Evolutionary conservation across 1,140 invertebrate species (phyloP), one percentile per base, ranked within the genome.

Genomic region (Drosophila persimilis): DNA sequence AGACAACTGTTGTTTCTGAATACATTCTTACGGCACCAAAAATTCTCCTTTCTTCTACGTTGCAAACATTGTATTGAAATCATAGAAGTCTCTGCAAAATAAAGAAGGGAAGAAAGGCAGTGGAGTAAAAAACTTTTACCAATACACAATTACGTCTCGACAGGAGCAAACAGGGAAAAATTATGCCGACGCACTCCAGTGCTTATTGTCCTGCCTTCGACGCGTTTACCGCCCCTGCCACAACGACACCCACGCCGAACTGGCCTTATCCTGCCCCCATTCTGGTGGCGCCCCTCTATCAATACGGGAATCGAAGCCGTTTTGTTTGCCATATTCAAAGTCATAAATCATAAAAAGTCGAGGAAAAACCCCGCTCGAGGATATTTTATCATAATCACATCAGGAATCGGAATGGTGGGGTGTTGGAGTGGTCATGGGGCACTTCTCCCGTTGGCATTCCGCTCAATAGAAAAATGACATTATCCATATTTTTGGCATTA

Each of bases 371-470:
- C 75, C 65, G 88, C 88, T 90, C 71, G 74, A 90, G 88, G 83
- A 90, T 90, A 90, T 90, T 90, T 90, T 88, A 90, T 90, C 88
- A 90, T 90, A 90, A 90, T 88, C 83, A 84, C 89, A 90, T 90
- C 88, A 90, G 80, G 84, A 90, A 90, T 59, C 72, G 62, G 26
- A 35, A 22, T 15, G 45, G 20, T 39, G 47, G 20, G 3, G 24
- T 24, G 24, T 4, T 26, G 24, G 20, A 20, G 39, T 8, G 35
- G 17, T 24, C 39, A 11, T 8, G 26, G 3, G 24, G 24, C 11
- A 72, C 53, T 54, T 6, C 20, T 15, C 3, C 57, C 20, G 52
- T 45, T 69, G 64, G 63, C 56, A 67, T 69, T 53, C 51, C 45
- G 52, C 47, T 77, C 73, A 76, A 85, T 88, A 72, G 78, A 86